Evolutionary conservation across 23 tunicate genomes (phyloP).

Genomic region (Trididemnum miniatum): DNA sequence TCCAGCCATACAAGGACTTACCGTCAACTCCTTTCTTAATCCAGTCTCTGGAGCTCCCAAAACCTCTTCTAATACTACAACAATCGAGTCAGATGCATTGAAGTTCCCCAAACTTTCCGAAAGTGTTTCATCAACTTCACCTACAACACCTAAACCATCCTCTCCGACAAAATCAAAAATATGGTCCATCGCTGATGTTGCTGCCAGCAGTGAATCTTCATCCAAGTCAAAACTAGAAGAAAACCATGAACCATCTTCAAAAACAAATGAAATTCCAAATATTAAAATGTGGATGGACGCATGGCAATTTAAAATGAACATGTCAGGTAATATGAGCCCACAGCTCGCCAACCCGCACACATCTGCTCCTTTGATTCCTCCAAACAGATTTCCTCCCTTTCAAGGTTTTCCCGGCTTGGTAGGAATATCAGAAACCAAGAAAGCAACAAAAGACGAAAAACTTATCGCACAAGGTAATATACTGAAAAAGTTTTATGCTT

Average conservation of each 20-base stretch:
- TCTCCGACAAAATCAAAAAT: constrained; percentile 77
- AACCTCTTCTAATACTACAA: constrained; percentile 22
- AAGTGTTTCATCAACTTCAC: constrained; percentile 17
- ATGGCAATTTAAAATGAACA: constrained; percentile 40
- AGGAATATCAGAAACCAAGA: not conserved
- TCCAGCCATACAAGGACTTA: constrained; percentile 60
- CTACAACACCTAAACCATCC: constrained; percentile 46
- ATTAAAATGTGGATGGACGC: constrained; percentile 60
- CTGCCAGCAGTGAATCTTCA: constrained; percentile 59
- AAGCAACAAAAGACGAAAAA: too few species aligned
- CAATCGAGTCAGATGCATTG: constrained; percentile 1
- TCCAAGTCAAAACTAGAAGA: not conserved
- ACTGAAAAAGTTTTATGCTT: too few species aligned
- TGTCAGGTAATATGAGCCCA: not conserved
- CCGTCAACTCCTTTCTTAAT: constrained; percentile 15
- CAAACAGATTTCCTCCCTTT: not conserved
- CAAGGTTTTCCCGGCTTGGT: constrained; percentile 2
- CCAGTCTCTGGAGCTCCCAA: constrained; percentile 8
- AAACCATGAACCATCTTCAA: not conserved
- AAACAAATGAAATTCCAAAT: constrained; percentile 23
- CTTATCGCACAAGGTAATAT: too few species aligned
- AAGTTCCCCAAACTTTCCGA: constrained; percentile 20
- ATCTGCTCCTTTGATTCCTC: not conserved
- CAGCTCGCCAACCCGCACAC: constrained; percentile 9
- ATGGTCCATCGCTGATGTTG: constrained; percentile 95